Percentiles rank a stretch among this genome's conserved stretches.
These are phyloP conservation scores for Mamestra configurata DNA, from an alignment of 1,140 invertebrate species.

Conservation along the genomic window DNA sequence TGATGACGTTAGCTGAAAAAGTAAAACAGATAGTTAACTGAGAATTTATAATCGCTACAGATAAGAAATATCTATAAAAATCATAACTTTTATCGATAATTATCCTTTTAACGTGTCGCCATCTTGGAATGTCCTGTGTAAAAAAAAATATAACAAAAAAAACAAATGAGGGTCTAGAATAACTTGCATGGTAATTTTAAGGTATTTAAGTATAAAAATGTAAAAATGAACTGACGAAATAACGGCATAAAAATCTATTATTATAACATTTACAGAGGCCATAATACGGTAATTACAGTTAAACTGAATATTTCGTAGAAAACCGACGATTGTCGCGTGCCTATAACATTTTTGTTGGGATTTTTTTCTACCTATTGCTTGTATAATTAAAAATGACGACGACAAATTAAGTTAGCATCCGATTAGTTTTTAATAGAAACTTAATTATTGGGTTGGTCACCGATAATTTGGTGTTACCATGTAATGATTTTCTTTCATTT, in stretches of 20 bases:
- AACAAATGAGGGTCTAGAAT: conserved; percentile 69
- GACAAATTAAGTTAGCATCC: not conserved
- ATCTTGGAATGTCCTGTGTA: not conserved
- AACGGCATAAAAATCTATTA: conserved; percentile 51
- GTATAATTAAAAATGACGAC: conserved; percentile 33
- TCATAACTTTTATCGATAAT: not conserved
- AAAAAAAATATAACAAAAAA: not conserved
- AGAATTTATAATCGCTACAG: not conserved
- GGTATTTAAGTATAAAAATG: conserved; percentile 58
- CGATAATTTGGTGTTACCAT: not conserved
- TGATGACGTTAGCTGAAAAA: too few relatives aligned
- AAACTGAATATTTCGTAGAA: conserved; percentile 30
- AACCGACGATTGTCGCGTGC: conserved; percentile 31
- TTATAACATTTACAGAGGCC: conserved; percentile 38
- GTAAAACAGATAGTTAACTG: not conserved
- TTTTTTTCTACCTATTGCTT: conserved; percentile 6
- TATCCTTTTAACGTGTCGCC: not conserved
- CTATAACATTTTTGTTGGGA: conserved; percentile 9
- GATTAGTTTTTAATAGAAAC: conserved; percentile 4
- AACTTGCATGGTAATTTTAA: conserved; percentile 63
- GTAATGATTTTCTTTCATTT: not conserved
- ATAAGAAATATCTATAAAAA: conserved; percentile 6
- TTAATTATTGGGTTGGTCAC: not conserved
- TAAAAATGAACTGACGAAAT: conserved; percentile 77
- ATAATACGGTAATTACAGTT: conserved; percentile 35